Evolutionary conservation across 2,113 vertebrate genomes (phyloP), one percentile per base, ranked within the genome.

Genomic region (Crotophaga sulcirostris): DNA sequence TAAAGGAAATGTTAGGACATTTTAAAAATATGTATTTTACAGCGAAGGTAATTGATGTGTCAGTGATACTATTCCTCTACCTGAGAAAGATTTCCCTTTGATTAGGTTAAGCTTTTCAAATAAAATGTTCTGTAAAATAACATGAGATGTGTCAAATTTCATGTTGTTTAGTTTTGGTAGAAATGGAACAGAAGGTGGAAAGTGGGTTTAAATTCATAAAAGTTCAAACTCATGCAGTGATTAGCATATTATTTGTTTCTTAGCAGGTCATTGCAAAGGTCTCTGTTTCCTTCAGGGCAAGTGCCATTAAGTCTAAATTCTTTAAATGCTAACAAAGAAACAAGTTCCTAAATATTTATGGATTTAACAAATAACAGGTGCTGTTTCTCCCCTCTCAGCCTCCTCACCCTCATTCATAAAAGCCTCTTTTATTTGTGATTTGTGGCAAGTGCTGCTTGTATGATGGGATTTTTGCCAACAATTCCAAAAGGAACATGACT

Each of bases 61-160:
- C 76, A 90, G 68, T 0, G 0, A 33, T 84, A 64, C 13, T 58
- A 18, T 92, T 94, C 45, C 2, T 8, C 47, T 87, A 64, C 29
- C 68, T 59, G 44, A 81, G 58, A 79, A 21, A 47, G 14, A 66
- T 91, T 92, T 94, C 40, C n/a, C 31, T 78, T 81, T 51, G 56
- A 67, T 87, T 78, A 70, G 59, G 77, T 81, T 81, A 75, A 93
- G n/a, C 49, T 94, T 93, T 92, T 47, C 58, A 87, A 67, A 88
- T 69, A 62, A 76, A 88, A 76, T 25, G 16, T 86, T 76, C 16
- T 63, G 17, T 63, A 76, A 79, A 36, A 40, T 58, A 76, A 62
- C 36, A 84, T n/a, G 77, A 84, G 26, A 54, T 28, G 23, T 15
- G 33, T 59, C 69, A 77, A 74, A 87, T 52, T 94, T 77, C 38